Conservation (phyloP, 2,888 invertebrate genomes). For the Koerneria pararmatus region DNA sequence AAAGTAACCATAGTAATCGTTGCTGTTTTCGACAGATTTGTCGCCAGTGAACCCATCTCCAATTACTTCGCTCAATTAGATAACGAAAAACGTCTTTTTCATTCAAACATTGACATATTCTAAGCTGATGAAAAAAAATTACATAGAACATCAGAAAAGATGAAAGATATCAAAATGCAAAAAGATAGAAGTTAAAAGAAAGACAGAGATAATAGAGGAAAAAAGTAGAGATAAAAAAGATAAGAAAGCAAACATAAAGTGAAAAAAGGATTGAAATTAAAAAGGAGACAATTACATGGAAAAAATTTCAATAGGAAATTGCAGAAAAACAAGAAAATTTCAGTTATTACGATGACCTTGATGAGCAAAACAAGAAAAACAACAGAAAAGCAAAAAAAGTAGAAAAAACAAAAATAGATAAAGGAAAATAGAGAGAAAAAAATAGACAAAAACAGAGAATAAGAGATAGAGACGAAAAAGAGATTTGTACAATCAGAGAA, state of each 20-base stretch:
- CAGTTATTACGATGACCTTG: not conserved
- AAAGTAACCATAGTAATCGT: too few relatives aligned
- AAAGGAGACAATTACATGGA: not conserved
- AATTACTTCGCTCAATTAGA: too few relatives aligned
- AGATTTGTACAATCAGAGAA: too few relatives aligned
- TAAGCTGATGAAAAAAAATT: too few relatives aligned
- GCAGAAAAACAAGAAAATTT: not conserved
- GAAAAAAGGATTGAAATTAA: not conserved
- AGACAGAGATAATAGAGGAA: not conserved
- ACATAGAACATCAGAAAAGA: too few relatives aligned
- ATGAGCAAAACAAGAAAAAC: not conserved
- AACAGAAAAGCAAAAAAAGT: not conserved
- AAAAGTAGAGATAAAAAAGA: not conserved
- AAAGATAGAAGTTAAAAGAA: not conserved
- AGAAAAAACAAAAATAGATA: not conserved
- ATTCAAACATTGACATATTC: too few relatives aligned
- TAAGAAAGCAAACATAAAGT: not conserved
- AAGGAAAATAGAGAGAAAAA: not conserved
- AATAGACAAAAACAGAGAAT: not conserved
- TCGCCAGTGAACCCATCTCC: too few relatives aligned
- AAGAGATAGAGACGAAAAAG: too few relatives aligned
- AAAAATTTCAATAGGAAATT: not conserved
- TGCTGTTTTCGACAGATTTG: too few relatives aligned
- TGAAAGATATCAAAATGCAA: not conserved
- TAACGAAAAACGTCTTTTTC: too few relatives aligned